A percentile compares a stretch with the other conserved stretches of the same genome.
Evolutionary conservation across 2,113 vertebrate species (phyloP).

Genomic region (Caranx melampygus): DNA sequence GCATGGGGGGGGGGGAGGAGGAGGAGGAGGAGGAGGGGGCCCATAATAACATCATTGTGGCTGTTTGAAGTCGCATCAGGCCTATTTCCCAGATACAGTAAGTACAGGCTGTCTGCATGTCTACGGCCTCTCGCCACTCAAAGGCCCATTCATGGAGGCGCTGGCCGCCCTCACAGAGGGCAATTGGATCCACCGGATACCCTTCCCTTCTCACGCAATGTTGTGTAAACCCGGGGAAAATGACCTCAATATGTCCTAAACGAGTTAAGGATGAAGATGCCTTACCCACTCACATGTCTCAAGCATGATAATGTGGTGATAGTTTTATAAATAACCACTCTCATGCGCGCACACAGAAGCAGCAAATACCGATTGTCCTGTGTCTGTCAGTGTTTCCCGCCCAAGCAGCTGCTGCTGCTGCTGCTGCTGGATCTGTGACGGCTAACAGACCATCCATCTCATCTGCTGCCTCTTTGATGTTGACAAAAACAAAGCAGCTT

Average conservation of each 20-base stretch:
- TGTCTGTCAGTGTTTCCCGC: conserved; percentile 27
- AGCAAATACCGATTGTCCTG: conserved; percentile 21
- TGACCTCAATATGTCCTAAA: conserved; percentile 81
- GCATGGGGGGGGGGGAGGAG: conserved; percentile 11
- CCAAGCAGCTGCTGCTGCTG: conserved; percentile 21
- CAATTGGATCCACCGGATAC: conserved; percentile 82
- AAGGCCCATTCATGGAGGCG: conserved; percentile 84
- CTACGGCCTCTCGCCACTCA: conserved; percentile 80
- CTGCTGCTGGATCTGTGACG: conserved; percentile 19
- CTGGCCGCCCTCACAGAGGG: conserved; percentile 76
- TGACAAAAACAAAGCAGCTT: conserved; percentile 5
- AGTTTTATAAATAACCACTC: conserved; percentile 50
- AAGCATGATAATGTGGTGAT: conserved; percentile 63
- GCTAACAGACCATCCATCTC: conserved; percentile 33
- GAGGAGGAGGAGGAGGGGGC: conserved; percentile 22
- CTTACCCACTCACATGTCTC: conserved; percentile 73
- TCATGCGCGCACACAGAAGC: conserved; percentile 41
- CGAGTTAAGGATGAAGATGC: conserved; percentile 74
- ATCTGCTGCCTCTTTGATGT: conserved; percentile 57
- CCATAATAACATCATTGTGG: conserved; percentile 83
- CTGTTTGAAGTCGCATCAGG: conserved; percentile 82
- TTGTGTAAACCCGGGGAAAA: conserved; percentile 79
- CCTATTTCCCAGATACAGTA: conserved; percentile 80
- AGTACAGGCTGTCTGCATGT: conserved; percentile 78
- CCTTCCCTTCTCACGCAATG: conserved; percentile 83